Base-by-base conservation (phyloP, 2,797 vertebrate genomes). In the Rhyacichthys aspro region DNA sequence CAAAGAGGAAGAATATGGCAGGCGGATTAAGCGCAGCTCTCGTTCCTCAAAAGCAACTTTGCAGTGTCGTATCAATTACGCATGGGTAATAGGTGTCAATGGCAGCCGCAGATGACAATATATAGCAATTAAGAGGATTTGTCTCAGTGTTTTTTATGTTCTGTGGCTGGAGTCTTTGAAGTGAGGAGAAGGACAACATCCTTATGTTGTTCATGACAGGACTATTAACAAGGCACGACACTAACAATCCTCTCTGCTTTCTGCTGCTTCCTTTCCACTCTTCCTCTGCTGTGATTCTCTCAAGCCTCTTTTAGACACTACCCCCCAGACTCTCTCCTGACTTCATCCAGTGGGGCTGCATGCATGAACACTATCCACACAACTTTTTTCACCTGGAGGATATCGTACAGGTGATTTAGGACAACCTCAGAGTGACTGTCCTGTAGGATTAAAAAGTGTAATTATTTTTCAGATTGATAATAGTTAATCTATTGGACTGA, bases 71-170 rank as follows among this genome's bases (percentile, higher is more conserved):
- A 75, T 86, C 86, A 82, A 89, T 86, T 87, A 88, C 79, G 52
- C 82, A 78, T 74, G 84, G 83, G 79, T 88, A 89, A 87, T 79
- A 81, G 84, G 82, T 89, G 87, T 86, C 87, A 89, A 84, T 88
- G 81, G 81, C 75, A 67, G 74, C 65, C 70, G 69, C 76, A 68
- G 82, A 74, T 66, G 72, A 85, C 83, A 86, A 86, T 86, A 84
- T 73, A 58, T 54, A 76, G 83, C 83, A 88, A 88, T 91, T 91
- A 90, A 88, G 64, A 34, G 39, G 85, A 90, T 88, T 88, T 82
- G 86, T 87, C 74, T 71, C 79, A 54, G 70, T 67, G 70, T 63
- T 73, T 85, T 72, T 82, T 55, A 67, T 81, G 67, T 54, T 78
- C 49, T 59, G 68, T 52, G 46, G 67, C 59, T 77, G 56, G 56